Evolutionary conservation across 2,888 invertebrate species (phyloP), one percentile per base, ranked within the genome.

Genomic region (Erannis defoliaria): DNA sequence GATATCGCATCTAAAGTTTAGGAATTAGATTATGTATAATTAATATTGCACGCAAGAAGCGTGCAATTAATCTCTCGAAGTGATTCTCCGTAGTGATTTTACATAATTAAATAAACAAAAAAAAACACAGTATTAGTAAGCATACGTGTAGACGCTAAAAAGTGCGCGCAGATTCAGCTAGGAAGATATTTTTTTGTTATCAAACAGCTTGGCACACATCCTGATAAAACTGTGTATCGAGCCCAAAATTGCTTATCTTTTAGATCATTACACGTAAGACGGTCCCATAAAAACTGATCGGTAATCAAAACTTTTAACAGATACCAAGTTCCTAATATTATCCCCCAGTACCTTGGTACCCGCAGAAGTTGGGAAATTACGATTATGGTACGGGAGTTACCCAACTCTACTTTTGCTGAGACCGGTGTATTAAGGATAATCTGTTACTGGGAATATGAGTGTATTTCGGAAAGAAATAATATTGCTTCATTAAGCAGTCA

Each of bases 251-350:
- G 61, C 59, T 66, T 68, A 68, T 65, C 65, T 61, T 46, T 50
- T 59, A 51, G 46, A 61, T 62, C 40, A 61, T 62, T 65, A 58
- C 56, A 64, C 62, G 62, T 61, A 66, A 58, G 53, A 43, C 43
- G 42, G 51, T 46, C 56, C 59, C 60, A 61, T 68, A 70, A 67
- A 46, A 71, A 55, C 62, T 63, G 66, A 65, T 68, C 62, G 64
- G 66, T 64, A 69, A 67, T 63, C 69, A 67, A 67, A 69, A 69
- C 65, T 69, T 69, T 65, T 63, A 66, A 66, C 67, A 73, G 78
- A 78, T 80, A 77, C 71, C 77, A 75, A 80, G 73, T 80, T 78
- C 68, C 67, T 70, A 74, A 78, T 79, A 76, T 75, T 74, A 67
- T 67, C 61, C 66, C 62, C 42, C 61, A 62, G 48, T 62, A 65